Base-by-base conservation (phyloP, 1,140 invertebrate species). In the Drosophila willistoni region DNA sequence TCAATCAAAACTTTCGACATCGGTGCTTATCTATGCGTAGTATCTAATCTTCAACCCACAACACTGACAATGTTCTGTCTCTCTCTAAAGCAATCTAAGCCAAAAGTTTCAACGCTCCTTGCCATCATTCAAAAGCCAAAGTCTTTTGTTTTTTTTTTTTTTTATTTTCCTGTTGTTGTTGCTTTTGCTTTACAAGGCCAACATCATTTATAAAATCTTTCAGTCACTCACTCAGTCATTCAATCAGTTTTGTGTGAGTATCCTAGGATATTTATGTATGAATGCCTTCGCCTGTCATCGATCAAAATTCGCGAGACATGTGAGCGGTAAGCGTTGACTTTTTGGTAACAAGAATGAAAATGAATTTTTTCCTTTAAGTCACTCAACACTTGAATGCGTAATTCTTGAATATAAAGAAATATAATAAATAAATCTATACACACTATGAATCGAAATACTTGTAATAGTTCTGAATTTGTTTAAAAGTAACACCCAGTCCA, bases 1-100 rank as follows among this genome's bases (percentile, higher is more conserved):
- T 84, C 81, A 84, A 84, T 84, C 81, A 84, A 84, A 84, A 84
- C 77, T 83, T 83, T 85, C 68, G 68, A 80, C 81, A 73, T 76
- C 63, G 77, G 72, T 80, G 81, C 81, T 83, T 83, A 83, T 83
- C 80, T 84, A 69, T 83, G 80, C 80, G 81, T 84, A 64, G 76
- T 63, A 74, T 82, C 77, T 72, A 70, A 25, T 65, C 64, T 57
- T 57, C 61, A 59, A 63, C 64, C 42, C 17, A 47, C 44, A 47
- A 51, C 44, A 19, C 14, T 9, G 14, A 22, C 44, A 51, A 51
- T 51, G 6, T 51, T 34, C 62, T 33, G 14, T 19, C 17, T 42
- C 17, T 57, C 64, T 71, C 57, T 65, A 54, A 63, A 57, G 70
- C 67, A 81, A 78, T 78, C 64, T 65, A 51, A 51, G 67, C 36